Evolutionary conservation across 2,888 invertebrate species (phyloP).

Genomic region (Tenthredo distinguenda): DNA sequence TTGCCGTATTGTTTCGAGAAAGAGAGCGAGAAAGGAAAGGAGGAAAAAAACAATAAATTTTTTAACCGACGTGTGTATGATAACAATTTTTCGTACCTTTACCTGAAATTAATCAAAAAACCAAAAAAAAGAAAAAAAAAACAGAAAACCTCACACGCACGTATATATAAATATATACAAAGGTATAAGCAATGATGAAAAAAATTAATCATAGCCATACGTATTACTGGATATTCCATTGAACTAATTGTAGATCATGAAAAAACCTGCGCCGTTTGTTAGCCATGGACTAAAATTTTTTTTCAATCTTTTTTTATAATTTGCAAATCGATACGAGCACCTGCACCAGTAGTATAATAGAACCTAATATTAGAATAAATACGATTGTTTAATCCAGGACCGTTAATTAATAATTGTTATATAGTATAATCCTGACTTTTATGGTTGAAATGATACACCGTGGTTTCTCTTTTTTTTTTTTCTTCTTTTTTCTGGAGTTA

Average conservation of each 20-base stretch:
- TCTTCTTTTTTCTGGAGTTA: neutral
- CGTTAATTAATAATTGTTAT: neutral
- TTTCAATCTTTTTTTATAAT: neutral
- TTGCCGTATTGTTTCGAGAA: neutral
- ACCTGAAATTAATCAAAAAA: neutral
- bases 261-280: neutral
- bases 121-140: neutral
- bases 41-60: neutral
- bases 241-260: neutral
- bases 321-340: slow-evolving; percentile 29
- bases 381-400: neutral
- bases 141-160: no score
- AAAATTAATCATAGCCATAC: no score
- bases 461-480: neutral
- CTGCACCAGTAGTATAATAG: slow-evolving; percentile 40
- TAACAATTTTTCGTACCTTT: neutral
- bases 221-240: neutral
- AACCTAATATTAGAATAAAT: slow-evolving; percentile 1
- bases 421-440: neutral
- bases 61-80: neutral
- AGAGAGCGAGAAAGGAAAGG: neutral
- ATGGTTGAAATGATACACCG: neutral
- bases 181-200: no score
- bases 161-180: no score
- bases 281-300: neutral